phyloP scores from a whole-genome alignment of 1,140 invertebrate species.

The Monochamus saltuarius region DNA sequence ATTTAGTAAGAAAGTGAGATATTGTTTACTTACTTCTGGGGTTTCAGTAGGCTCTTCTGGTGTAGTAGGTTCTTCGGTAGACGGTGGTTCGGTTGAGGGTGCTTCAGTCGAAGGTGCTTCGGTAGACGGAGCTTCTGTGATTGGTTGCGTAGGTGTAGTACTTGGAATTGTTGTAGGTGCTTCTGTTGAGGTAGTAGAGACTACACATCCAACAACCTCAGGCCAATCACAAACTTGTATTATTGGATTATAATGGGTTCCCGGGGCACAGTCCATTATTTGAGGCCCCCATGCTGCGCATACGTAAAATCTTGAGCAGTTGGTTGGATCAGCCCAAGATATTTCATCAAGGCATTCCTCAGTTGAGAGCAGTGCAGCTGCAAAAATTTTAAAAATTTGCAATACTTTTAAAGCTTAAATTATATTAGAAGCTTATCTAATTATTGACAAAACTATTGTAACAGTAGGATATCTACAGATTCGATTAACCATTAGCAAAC shows the following conservation, averaged over 20 bases:
- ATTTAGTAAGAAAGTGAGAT: too few species aligned
- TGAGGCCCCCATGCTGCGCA: constrained; percentile 23
- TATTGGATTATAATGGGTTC: constrained; percentile 47
- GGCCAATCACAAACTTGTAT: constrained; percentile 50
- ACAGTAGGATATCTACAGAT: too few species aligned
- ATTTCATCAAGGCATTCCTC: not conserved
- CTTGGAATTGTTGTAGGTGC: not conserved
- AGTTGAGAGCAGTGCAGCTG: not conserved
- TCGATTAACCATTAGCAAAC: not conserved
- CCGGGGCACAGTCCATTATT: constrained; percentile 45
- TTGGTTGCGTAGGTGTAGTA: not conserved
- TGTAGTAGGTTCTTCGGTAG: not conserved
- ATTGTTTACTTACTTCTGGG: too few species aligned
- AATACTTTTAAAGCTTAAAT: too few species aligned
- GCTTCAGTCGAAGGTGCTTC: not conserved
- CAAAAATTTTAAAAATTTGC: not conserved
- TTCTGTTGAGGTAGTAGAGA: constrained; percentile 16
- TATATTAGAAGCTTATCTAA: too few species aligned
- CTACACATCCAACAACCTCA: constrained; percentile 37
- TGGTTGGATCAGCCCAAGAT: constrained; percentile 16
- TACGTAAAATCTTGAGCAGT: constrained; percentile 28
- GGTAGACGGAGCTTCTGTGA: not conserved
- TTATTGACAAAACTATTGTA: too few species aligned
- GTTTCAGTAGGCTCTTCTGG: not conserved
- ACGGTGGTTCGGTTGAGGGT: not conserved